Conservation (phyloP, 2,888 invertebrate genomes). For the Acanthosepion esculentum region DNA sequence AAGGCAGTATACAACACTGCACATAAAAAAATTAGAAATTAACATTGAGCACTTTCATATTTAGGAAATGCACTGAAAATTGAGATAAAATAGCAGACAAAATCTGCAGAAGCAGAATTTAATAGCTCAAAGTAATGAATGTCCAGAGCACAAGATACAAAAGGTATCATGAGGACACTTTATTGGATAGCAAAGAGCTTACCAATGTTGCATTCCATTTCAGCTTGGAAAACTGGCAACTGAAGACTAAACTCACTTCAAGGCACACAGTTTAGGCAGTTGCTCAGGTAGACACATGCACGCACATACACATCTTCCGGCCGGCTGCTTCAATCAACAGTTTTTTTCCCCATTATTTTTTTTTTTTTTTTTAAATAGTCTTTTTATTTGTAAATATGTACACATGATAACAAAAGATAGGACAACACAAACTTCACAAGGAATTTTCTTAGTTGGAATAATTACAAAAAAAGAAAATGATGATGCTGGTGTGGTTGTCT, state of each 20-base stretch:
- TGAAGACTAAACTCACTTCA: background rate
- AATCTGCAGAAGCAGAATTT: background rate
- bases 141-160: background rate
- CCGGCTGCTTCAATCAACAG: constrained; percentile 8
- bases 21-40: background rate
- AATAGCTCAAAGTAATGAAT: background rate
- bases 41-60: constrained; percentile 23
- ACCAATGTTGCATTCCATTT: background rate
- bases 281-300: background rate
- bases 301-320: background rate
- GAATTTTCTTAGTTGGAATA: background rate
- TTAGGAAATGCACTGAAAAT: background rate
- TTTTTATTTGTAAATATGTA: background rate
- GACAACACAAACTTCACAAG: constrained; percentile 18
- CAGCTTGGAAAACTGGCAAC: background rate
- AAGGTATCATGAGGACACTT: background rate
- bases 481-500: background rate
- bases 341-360: background rate
- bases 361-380: background rate
- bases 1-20: background rate
- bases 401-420: background rate
- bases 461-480: background rate
- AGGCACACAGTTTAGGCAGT: background rate
- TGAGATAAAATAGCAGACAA: background rate
- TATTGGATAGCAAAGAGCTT: background rate